Base-by-base conservation (phyloP, 2,797 vertebrate species). In the Arremon brunneinucha region DNA sequence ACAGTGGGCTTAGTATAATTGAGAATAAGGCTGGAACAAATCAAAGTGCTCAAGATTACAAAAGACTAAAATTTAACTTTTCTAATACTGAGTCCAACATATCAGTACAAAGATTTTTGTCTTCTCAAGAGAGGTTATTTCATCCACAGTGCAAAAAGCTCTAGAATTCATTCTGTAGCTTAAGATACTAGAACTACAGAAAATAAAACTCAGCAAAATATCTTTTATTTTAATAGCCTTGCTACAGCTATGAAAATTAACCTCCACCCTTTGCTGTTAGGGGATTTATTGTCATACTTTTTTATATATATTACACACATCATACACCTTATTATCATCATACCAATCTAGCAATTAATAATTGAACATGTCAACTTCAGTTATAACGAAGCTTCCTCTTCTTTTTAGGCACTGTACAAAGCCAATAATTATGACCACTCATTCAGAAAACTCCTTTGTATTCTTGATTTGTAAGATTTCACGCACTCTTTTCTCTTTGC, bases 1-100 rank as follows among this genome's bases (percentile, higher is more conserved):
- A 84, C 52, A 74, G 28, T 50, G 22, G 34, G 53, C 22, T 93
- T 92, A 81, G n/a, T 50, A 68, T 80, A 83, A 95, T 34, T 84
- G 27, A 90, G 56, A 92, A 74, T 30, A 77, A 91, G 37, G n/a
- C 44, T 90, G 55, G n/a, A 89, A 88, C 28, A 14, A 81, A 93
- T 91, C 53, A 90, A 91, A 93, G 67, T 46, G 27, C 50, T 88
- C 63, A 72, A 94, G 77, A 76, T 76, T 69, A 88, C 65, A 91
- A 88, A 84, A 72, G 46, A 72, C 47, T 76, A 59, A 74, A 83
- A 78, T 55, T 62, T 75, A 89, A 83, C 46, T 83, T 47, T 74
- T 81, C 14, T 77, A 21, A 83, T 83, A 67, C 5, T 69, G 11
- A 81, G 32, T 53, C 32, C n/a, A 89, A 75, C 11, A 53, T 1